Evolutionary conservation across 2,888 invertebrate genomes (phyloP).

Genomic region (Leptura quadrifasciata): DNA sequence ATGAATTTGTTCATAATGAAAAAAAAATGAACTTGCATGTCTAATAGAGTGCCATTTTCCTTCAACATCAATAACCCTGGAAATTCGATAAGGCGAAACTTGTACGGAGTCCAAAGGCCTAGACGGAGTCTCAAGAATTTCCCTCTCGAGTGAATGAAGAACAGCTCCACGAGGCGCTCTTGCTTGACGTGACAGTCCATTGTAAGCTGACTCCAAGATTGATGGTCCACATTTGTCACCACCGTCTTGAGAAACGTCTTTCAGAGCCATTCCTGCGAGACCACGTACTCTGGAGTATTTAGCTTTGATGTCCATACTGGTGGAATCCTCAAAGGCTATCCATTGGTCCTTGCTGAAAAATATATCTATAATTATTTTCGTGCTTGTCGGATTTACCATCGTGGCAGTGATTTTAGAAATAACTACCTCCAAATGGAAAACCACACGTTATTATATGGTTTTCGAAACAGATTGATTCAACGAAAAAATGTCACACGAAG

Average conservation of each 20-base stretch:
- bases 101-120: constrained; percentile 78
- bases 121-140: constrained; percentile 75
- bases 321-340: constrained; percentile 86
- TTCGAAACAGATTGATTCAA: too few species aligned
- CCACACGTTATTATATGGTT: too few species aligned
- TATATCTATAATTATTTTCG: neutral
- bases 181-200: constrained; percentile 77
- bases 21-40: constrained; percentile 73
- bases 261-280: constrained; percentile 82
- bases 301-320: constrained; percentile 84
- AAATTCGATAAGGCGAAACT: constrained; percentile 83
- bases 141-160: constrained; percentile 79
- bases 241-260: constrained; percentile 75
- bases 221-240: constrained; percentile 76
- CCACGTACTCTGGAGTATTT: constrained; percentile 84
- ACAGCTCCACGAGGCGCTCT: constrained; percentile 81
- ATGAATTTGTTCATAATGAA: too few species aligned
- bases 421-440: too few species aligned
- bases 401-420: neutral
- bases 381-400: too few species aligned
- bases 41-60: constrained; percentile 83
- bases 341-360: constrained; percentile 79
- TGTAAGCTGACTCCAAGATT: constrained; percentile 74
- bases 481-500: too few species aligned
- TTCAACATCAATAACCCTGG: constrained; percentile 83